phyloP scores from a whole-genome alignment of 2,113 vertebrate species.

The Uropsilus gracilis region DNA sequence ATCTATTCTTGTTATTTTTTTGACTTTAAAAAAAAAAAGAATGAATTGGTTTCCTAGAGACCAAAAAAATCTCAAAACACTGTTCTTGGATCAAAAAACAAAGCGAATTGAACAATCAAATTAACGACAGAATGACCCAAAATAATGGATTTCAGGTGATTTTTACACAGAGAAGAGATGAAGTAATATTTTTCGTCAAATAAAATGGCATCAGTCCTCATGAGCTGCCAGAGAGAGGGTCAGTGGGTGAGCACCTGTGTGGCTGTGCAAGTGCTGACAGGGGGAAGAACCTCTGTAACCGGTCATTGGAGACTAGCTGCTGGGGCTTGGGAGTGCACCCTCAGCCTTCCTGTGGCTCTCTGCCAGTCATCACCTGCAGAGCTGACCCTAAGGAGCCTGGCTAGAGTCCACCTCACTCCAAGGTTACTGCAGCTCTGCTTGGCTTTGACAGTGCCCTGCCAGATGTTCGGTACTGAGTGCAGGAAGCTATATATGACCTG shows the following conservation, averaged over 20 bases:
- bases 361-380: background rate
- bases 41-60: background rate
- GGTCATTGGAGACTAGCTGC: background rate
- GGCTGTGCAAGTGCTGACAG: background rate
- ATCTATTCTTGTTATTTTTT: background rate
- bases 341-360: background rate
- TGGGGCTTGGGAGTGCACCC: too few species aligned
- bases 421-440: background rate
- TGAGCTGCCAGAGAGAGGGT: background rate
- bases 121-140: background rate
- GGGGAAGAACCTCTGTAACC: background rate
- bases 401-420: background rate
- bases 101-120: background rate
- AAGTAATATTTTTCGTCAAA: background rate
- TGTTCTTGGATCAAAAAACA: background rate
- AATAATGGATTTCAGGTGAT: background rate
- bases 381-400: background rate
- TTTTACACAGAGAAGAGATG: background rate
- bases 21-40: background rate
- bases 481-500: background rate
- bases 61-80: background rate
- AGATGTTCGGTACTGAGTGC: background rate
- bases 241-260: background rate
- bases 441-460: background rate
- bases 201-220: background rate